Conservation (phyloP, 1,140 invertebrate species). For the Trichonephila clavipes region DNA sequence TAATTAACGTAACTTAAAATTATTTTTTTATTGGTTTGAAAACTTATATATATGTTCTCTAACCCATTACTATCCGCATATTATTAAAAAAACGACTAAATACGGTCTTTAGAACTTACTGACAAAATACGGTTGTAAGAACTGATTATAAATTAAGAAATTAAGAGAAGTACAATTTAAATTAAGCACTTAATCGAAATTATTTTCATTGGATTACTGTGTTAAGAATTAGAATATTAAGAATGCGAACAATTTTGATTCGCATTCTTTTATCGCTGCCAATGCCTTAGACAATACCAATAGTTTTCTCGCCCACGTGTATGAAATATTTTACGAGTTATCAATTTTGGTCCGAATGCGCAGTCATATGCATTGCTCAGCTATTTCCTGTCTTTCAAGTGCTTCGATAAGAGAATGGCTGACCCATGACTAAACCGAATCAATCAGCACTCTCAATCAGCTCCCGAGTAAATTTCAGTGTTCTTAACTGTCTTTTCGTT, state of each 20-base stretch:
- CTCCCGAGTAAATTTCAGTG: not conserved
- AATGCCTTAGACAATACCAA: not conserved
- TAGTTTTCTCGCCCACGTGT: not conserved
- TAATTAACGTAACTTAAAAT: no score
- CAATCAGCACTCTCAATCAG: slow-evolving; percentile 11
- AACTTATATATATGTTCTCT: no score
- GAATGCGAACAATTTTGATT: not conserved
- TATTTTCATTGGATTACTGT: no score
- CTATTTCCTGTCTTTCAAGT: not conserved
- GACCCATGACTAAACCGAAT: slow-evolving; percentile 1
- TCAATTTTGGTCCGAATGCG: not conserved
- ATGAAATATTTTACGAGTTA: not conserved
- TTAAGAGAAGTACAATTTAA: no score
- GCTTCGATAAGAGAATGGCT: not conserved
- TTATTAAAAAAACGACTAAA: no score
- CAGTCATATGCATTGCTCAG: not conserved
- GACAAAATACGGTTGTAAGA: no score
- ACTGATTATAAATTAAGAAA: no score
- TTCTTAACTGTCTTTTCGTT: not conserved
- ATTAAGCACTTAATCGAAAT: no score
- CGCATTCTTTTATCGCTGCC: not conserved
- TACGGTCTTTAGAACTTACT: no score
- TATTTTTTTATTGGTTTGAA: no score
- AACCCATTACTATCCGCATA: no score
- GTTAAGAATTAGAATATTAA: no score